Evolutionary conservation across 1,140 invertebrate genomes (phyloP).

Genomic region (Philopotamus ludificatus): DNA sequence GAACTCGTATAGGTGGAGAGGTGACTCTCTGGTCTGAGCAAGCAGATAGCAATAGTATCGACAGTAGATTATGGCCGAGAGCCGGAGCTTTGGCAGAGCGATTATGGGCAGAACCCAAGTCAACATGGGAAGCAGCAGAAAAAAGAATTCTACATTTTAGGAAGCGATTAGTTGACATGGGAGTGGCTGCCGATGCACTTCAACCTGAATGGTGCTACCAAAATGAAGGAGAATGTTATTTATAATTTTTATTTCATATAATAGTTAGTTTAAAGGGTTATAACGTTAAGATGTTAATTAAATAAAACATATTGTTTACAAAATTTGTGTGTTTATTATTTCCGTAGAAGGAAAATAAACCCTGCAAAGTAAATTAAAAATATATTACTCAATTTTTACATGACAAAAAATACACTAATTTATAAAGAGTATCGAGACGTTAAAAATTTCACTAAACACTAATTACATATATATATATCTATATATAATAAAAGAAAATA

Average conservation of each 20-base stretch:
- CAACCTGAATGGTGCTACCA: constrained; percentile 82
- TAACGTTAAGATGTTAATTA: no score
- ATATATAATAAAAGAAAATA: no score
- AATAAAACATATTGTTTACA: no score
- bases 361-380: no score
- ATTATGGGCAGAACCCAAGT: constrained; percentile 69
- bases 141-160: constrained; percentile 61
- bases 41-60: constrained; percentile 63
- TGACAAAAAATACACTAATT: no score
- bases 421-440: no score
- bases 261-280: no score
- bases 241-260: neutral
- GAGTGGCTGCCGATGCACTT: constrained; percentile 67
- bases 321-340: no score
- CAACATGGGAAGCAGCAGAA: constrained; percentile 64
- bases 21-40: constrained; percentile 82
- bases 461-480: no score
- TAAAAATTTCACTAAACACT: no score
- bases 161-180: constrained; percentile 67
- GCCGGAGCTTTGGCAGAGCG: constrained; percentile 77
- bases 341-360: no score
- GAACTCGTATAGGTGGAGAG: constrained; percentile 64
- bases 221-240: constrained; percentile 68
- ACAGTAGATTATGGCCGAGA: constrained; percentile 74
- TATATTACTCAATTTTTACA: no score